A percentile compares a stretch with the other conserved stretches of the same genome.
Evolutionary conservation across 2,113 vertebrate species (phyloP).

Genomic region (Ictalurus punctatus): DNA sequence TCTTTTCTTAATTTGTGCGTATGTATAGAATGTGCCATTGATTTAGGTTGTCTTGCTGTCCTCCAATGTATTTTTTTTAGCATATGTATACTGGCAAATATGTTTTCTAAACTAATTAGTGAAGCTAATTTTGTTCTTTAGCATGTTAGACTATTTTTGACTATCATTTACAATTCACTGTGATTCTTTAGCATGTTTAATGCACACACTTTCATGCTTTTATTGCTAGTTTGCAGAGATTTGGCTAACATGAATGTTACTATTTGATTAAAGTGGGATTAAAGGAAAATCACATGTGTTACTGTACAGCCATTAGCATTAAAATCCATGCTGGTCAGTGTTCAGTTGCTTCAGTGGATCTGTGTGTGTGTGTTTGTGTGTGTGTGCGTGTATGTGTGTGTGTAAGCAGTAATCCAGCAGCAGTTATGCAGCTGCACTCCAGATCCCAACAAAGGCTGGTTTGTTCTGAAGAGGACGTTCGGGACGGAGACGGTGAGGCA

Average conservation of each 20-base stretch:
- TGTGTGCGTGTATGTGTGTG: conserved; percentile 32
- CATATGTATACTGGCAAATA: not conserved
- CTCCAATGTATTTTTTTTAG: not conserved
- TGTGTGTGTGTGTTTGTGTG: conserved; percentile 29
- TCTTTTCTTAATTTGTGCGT: not conserved
- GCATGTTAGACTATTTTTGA: not conserved
- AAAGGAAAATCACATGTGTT: conserved; percentile 1
- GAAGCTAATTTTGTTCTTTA: not conserved
- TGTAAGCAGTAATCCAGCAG: conserved; percentile 59
- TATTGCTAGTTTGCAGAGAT: not conserved
- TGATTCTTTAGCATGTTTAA: not conserved
- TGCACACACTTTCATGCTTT: not conserved
- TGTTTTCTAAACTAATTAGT: not conserved
- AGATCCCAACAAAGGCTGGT: conserved; percentile 69
- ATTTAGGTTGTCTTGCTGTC: not conserved
- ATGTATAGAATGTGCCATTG: not conserved
- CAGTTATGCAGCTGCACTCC: conserved; percentile 69
- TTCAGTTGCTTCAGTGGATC: conserved; percentile 5
- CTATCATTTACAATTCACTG: not conserved
- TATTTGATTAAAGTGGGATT: not conserved
- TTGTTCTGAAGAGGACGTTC: conserved; percentile 66
- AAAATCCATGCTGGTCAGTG: conserved; percentile 6
- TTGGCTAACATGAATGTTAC: not conserved
- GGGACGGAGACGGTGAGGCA: conserved; percentile 54
- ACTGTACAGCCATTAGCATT: conserved; percentile 8